Conservation (phyloP, 35 echinoderm and acorn worm genomes). For the Ophiothrix spiculata region DNA sequence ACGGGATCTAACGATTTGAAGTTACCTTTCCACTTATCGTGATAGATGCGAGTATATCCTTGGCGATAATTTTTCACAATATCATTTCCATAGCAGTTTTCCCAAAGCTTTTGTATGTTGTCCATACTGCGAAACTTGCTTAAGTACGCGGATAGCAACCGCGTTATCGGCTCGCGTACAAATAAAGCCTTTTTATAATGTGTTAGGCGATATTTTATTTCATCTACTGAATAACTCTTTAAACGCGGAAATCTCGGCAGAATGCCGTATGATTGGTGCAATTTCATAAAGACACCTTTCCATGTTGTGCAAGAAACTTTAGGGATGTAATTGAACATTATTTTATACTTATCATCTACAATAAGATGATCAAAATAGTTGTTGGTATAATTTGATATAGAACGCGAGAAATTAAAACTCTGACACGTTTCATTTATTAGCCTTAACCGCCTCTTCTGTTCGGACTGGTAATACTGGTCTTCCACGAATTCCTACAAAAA, state of each 20-base stretch:
- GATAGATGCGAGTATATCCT: too few species aligned
- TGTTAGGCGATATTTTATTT: not conserved
- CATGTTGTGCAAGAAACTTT: slow-evolving; percentile 75
- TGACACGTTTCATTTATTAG: not conserved
- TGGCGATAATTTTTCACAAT: not conserved
- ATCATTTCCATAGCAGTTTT: not conserved
- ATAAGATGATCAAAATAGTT: not conserved
- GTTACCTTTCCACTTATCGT: too few species aligned
- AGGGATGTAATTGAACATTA: slow-evolving; percentile 62
- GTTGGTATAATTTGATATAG: not conserved
- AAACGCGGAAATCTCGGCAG: not conserved
- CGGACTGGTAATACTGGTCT: too few species aligned
- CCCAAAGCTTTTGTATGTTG: not conserved
- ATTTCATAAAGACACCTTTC: slow-evolving; percentile 38
- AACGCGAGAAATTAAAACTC: not conserved
- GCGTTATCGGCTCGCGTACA: not conserved
- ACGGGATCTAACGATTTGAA: too few species aligned
- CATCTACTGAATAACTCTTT: not conserved
- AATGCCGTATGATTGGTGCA: not conserved
- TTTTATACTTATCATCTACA: slow-evolving; percentile 41
- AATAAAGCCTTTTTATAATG: not conserved
- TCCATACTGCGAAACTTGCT: not conserved
- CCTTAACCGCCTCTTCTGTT: not conserved
- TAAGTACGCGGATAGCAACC: not conserved
- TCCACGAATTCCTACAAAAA: too few species aligned